phyloP scores from a whole-genome alignment of 1,140 invertebrate species.

The Orius insidiosus region DNA sequence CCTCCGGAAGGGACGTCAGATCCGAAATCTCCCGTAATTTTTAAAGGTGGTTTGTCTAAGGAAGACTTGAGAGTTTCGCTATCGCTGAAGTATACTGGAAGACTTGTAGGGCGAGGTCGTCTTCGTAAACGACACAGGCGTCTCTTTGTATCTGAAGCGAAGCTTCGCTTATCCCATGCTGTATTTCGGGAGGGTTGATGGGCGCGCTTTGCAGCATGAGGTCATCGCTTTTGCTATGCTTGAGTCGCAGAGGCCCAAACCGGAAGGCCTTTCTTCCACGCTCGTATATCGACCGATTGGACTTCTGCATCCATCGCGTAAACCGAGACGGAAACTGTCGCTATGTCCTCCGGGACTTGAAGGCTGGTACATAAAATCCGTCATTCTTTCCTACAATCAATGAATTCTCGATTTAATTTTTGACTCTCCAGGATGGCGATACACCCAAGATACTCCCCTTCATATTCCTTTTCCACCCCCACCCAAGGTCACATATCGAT shows the following conservation, averaged over 20 bases:
- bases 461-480: too few species aligned
- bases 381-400: too few species aligned
- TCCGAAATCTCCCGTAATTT: conserved; percentile 23
- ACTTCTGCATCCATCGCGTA: conserved; percentile 19
- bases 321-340: conserved; percentile 7
- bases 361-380: conserved; percentile 25
- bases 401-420: too few species aligned
- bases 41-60: conserved; percentile 18
- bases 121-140: conserved; percentile 23
- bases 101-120: conserved; percentile 17
- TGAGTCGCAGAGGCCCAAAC: conserved; percentile 21
- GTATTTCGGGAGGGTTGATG: conserved; percentile 26
- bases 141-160: conserved; percentile 22
- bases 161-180: conserved; percentile 23
- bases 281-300: conserved; percentile 25
- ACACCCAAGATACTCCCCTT: too few species aligned
- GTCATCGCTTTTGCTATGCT: conserved; percentile 25
- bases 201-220: conserved; percentile 26
- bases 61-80: conserved; percentile 20
- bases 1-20: conserved; percentile 13
- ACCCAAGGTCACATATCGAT: too few species aligned
- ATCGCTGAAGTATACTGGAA: conserved; percentile 22
- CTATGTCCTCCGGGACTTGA: conserved; percentile 16
- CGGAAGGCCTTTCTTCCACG: conserved; percentile 25
- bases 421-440: too few species aligned